Conservation (phyloP, 2,888 invertebrate genomes). For the Rhabditoides inermis region DNA sequence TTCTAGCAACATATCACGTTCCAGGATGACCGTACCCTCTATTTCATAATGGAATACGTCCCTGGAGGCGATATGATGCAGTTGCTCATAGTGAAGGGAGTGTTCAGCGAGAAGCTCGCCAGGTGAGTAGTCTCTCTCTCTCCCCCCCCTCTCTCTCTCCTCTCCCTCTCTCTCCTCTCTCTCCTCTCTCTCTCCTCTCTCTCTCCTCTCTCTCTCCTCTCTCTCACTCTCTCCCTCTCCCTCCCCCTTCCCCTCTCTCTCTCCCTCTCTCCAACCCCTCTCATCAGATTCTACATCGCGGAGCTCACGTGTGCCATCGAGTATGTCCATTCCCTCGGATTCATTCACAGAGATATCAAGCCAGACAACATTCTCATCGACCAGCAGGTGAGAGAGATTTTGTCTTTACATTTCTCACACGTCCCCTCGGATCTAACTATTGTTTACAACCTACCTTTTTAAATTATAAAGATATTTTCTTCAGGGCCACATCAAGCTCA, state of each 20-base stretch:
- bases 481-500: constrained; percentile 92
- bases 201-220: too few relatives aligned
- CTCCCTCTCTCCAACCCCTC: background rate
- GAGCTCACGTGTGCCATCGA: constrained; percentile 97
- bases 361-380: constrained; percentile 98
- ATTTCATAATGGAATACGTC: constrained; percentile 99
- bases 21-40: constrained; percentile 59
- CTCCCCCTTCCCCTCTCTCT: background rate
- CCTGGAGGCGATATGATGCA: constrained; percentile 99
- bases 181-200: background rate
- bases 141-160: too few relatives aligned
- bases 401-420: background rate
- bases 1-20: background rate
- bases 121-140: too few relatives aligned
- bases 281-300: constrained; percentile 60
- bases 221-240: constrained; percentile 1
- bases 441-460: too few relatives aligned
- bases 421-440: too few relatives aligned
- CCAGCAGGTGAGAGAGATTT: constrained; percentile 19
- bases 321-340: constrained; percentile 98
- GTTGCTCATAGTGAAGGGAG: constrained; percentile 85
- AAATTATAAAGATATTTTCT: too few relatives aligned
- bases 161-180: background rate
- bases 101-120: constrained; percentile 68
- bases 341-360: constrained; percentile 84